Percentiles rank a stretch among this genome's conserved stretches.
Evolutionary conservation across 2,113 vertebrate genomes (phyloP).

Genomic region (Balaenoptera acutorostrata): DNA sequence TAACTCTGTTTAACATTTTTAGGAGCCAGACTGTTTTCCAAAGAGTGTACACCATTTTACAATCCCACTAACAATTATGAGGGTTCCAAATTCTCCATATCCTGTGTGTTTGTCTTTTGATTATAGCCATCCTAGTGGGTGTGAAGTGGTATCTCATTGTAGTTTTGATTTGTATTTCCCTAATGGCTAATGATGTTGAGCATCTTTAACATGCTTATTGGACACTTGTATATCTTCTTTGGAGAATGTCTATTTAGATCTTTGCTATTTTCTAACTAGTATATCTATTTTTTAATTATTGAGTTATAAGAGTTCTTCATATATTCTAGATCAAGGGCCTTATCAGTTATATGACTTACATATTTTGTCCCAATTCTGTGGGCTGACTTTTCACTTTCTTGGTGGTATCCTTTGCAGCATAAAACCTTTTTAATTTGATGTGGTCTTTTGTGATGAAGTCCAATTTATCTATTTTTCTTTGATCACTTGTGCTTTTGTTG

Average conservation of each 20-base stretch:
- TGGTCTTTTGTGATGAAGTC: neutral
- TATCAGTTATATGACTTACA: neutral
- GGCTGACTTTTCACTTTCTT: neutral
- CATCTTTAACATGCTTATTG: neutral
- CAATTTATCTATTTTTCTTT: neutral
- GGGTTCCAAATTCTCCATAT: neutral
- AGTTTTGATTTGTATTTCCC: neutral
- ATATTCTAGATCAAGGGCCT: neutral
- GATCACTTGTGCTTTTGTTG: neutral
- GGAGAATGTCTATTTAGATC: neutral
- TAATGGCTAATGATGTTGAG: neutral
- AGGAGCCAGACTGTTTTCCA: neutral
- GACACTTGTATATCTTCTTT: neutral
- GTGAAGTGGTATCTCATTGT: neutral
- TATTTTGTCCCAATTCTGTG: neutral
- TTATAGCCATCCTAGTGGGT: neutral
- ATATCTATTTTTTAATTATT: neutral
- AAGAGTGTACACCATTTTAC: neutral
- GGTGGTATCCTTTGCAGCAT: neutral
- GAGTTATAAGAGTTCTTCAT: neutral
- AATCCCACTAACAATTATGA: neutral
- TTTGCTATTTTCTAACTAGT: neutral
- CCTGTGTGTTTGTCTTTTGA: neutral
- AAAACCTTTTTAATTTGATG: neutral
- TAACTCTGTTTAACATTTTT: conserved; percentile 18